Conservation (phyloP, 2,797 vertebrate genomes). For the Eurystomus glaucurus region DNA sequence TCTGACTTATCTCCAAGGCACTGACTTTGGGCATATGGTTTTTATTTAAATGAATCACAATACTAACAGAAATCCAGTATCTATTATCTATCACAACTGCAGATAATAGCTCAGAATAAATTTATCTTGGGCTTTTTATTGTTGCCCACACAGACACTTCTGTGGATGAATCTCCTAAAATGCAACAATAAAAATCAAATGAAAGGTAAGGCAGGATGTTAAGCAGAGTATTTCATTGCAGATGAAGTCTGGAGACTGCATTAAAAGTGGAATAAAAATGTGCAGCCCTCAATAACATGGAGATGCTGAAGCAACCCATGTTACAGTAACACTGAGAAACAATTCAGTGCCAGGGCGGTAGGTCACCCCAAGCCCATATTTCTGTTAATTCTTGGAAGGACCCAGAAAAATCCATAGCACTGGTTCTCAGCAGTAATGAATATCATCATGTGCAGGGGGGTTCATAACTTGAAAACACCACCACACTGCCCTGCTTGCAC, state of each 20-base stretch:
- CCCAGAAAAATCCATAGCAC: neutral
- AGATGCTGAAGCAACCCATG: neutral
- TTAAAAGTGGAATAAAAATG: neutral
- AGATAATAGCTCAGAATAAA: constrained; percentile 49
- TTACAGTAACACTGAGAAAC: neutral
- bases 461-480: neutral
- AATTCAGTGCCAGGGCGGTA: neutral
- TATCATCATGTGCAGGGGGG: fast-evolving
- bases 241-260: neutral
- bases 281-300: neutral
- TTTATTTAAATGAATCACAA: constrained; percentile 69
- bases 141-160: constrained; percentile 7
- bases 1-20: constrained; percentile 54
- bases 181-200: neutral
- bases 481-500: neutral
- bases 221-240: neutral
- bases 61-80: constrained; percentile 46
- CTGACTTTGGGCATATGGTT: constrained; percentile 63
- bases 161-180: neutral
- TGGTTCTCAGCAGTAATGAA: neutral
- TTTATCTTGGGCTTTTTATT: constrained; percentile 32
- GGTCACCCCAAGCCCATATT: neutral
- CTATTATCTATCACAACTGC: constrained; percentile 39
- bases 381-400: neutral
- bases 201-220: neutral